phyloP scores from a whole-genome alignment of 2,113 vertebrate species.

The Myodes glareolus region DNA sequence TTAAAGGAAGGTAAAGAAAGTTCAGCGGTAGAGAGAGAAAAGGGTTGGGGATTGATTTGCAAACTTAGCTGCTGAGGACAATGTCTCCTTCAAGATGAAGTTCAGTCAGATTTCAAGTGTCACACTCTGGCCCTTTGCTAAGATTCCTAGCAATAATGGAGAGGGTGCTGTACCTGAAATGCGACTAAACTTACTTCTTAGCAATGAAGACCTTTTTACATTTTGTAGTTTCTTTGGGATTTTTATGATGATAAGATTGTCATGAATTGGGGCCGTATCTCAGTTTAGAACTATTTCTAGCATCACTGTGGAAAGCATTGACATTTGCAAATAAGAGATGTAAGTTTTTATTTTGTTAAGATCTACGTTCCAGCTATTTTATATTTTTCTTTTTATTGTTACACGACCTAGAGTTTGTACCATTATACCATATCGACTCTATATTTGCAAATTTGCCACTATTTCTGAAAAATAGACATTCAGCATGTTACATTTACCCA shows the following conservation, averaged over 20 bases:
- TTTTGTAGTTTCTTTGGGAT: neutral
- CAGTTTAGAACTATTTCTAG: neutral
- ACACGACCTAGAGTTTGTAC: neutral
- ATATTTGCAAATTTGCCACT: neutral
- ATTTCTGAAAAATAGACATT: neutral
- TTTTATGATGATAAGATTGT: neutral
- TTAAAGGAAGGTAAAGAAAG: neutral
- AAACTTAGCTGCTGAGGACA: neutral
- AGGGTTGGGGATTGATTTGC: neutral
- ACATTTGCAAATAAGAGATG: neutral
- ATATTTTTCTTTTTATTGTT: slow-evolving; percentile 10
- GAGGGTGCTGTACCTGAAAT: neutral
- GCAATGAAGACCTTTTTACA: neutral
- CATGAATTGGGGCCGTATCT: neutral
- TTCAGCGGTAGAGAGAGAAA: neutral
- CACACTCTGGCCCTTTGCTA: neutral
- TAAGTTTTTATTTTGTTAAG: slow-evolving; percentile 4
- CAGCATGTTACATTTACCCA: neutral
- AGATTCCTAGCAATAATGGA: neutral
- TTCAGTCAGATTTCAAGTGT: neutral
- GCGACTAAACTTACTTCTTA: neutral
- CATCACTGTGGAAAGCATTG: neutral
- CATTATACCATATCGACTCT: neutral
- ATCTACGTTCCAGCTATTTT: neutral
- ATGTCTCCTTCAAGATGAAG: neutral